Evolutionary conservation across 2,888 invertebrate species (phyloP).

Genomic region (Zootermopsis nevadensis): DNA sequence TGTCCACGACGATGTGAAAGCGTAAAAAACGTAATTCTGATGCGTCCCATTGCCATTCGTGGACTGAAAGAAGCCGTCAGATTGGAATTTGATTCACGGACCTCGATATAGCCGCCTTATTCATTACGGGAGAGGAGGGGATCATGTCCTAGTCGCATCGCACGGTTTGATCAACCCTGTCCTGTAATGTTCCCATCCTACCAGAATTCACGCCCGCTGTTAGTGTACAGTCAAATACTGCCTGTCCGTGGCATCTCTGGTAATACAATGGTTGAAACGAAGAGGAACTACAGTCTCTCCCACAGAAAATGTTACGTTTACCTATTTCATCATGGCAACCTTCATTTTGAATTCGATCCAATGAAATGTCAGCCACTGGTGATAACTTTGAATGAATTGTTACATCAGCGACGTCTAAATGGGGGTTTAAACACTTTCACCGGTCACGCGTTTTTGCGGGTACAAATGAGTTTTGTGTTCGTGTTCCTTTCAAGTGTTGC

Average conservation of each 20-base stretch:
- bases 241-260: neutral
- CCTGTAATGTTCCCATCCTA: neutral
- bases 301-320: neutral
- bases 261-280: neutral
- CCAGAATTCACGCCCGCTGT: neutral
- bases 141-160: neutral
- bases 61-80: no score
- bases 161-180: neutral
- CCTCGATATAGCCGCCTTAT: no score
- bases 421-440: neutral
- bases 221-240: neutral
- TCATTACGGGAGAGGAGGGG: no score
- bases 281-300: neutral
- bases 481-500: no score
- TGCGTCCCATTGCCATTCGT: no score
- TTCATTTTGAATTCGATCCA: neutral
- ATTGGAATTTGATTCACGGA: no score
- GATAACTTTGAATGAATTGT: neutral
- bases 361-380: neutral
- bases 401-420: neutral
- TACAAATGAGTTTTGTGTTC: no score
- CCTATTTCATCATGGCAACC: neutral
- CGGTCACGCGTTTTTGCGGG: no score
- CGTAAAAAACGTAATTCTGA: no score
- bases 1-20: no score